Evolutionary conservation across 2,113 vertebrate genomes (phyloP).

Genomic region (Chamaetylas fuelleborni): DNA sequence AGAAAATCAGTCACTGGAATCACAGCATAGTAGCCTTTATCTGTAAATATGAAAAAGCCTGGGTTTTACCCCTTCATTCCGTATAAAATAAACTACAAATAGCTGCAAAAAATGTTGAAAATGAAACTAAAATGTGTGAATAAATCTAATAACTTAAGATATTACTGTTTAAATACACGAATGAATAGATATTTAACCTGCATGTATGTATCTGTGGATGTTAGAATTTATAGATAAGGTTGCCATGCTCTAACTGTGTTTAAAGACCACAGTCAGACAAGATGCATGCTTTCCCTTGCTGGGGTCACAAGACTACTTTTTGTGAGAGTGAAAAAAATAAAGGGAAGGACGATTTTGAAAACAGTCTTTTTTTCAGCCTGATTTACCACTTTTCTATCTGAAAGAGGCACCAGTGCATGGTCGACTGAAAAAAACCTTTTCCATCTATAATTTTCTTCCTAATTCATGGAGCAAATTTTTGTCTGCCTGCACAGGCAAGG

Average conservation of each 20-base stretch:
- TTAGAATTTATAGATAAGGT: neutral
- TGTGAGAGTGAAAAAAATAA: neutral
- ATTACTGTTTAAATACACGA: neutral
- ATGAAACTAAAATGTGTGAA: neutral
- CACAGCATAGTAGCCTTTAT: neutral
- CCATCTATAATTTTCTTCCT: neutral
- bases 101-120: neutral
- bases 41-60: neutral
- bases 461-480: neutral
- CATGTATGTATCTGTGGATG: neutral
- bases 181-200: neutral
- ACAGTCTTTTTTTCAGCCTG: neutral
- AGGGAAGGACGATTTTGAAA: neutral
- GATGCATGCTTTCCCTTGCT: neutral
- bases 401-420: neutral
- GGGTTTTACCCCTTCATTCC: neutral
- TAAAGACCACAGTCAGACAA: neutral
- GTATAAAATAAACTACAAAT: neutral
- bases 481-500: neutral
- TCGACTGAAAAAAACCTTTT: neutral
- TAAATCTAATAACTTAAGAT: neutral
- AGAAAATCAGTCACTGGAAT: conserved; percentile 21
- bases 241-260: neutral
- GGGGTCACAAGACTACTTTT: neutral
- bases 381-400: neutral